Evolutionary conservation across 2,797 vertebrate genomes (phyloP).

Genomic region (Enteromius afrohamiltoni): DNA sequence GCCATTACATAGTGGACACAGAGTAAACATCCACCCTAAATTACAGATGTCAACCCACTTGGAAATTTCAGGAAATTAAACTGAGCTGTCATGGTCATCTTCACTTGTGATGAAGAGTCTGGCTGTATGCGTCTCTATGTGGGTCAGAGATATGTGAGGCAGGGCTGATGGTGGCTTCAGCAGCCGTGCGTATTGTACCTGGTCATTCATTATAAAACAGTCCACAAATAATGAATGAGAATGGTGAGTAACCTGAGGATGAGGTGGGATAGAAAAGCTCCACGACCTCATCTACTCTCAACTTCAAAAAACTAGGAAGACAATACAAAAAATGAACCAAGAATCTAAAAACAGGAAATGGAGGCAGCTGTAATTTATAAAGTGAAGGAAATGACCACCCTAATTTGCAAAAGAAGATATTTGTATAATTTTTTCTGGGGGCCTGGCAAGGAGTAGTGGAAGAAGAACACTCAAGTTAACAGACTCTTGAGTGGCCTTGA

Average conservation of each 20-base stretch:
- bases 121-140: conserved; percentile 19
- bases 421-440: conserved; percentile 5
- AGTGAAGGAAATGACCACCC: conserved; percentile 11
- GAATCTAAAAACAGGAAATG: conserved; percentile 30
- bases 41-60: not conserved
- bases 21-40: not conserved
- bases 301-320: not conserved
- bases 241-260: conserved; percentile 81
- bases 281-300: conserved; percentile 18
- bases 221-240: conserved; percentile 81
- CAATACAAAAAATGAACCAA: not conserved
- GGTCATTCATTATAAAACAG: conserved; percentile 78
- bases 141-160: conserved; percentile 58
- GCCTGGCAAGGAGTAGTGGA: conserved; percentile 22
- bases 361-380: conserved; percentile 2
- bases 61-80: not conserved
- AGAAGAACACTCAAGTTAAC: conserved; percentile 14
- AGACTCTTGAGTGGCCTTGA: not conserved
- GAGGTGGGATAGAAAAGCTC: conserved; percentile 70
- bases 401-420: conserved; percentile 3
- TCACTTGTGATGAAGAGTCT: conserved; percentile 33
- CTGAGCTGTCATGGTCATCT: not conserved
- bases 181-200: conserved; percentile 76
- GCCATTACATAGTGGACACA: not conserved
- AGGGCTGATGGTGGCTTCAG: conserved; percentile 66